A percentile compares a stretch with the other conserved stretches of the same genome.
phyloP scores from a whole-genome alignment of 2,113 vertebrate genomes.

The Scopus umbretta region DNA sequence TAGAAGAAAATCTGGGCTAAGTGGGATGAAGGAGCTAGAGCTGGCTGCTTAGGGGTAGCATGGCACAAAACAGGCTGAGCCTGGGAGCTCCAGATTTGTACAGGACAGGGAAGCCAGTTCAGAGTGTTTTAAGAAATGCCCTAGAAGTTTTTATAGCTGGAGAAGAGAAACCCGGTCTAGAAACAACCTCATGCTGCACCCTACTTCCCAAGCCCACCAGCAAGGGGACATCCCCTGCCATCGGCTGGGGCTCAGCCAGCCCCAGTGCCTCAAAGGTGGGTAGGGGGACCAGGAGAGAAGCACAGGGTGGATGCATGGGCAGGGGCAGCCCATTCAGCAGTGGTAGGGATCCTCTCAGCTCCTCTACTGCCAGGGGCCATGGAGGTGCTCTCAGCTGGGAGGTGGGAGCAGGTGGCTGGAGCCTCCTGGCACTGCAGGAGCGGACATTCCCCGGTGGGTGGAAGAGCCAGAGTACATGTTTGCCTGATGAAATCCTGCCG shows the following conservation, averaged over 20 bases:
- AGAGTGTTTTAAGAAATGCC: not conserved
- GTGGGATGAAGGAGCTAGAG: slow-evolving; percentile 9
- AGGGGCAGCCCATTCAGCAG: not conserved
- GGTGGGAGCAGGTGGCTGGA: not conserved
- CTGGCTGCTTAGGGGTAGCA: not conserved
- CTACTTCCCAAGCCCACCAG: not conserved
- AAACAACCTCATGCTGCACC: accelerated
- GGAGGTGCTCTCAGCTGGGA: not conserved
- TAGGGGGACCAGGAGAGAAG: not conserved
- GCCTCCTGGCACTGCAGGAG: not conserved
- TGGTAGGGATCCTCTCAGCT: accelerated
- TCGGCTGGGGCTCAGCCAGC: not conserved
- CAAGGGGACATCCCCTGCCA: not conserved
- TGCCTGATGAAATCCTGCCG: not conserved
- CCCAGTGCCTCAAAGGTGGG: accelerated
- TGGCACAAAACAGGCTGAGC: not conserved
- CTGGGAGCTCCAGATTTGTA: not conserved
- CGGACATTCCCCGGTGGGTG: accelerated
- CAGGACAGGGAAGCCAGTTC: not conserved
- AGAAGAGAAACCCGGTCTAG: not conserved
- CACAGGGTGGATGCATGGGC: accelerated
- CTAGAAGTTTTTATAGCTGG: not conserved
- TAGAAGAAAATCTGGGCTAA: slow-evolving; percentile 46
- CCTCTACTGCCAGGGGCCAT: not conserved
- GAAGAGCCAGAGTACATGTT: not conserved